Percentiles rank a stretch among this genome's conserved stretches.
Conservation (phyloP, 2,797 vertebrate species). For the Oreochromis grahami region DNA sequence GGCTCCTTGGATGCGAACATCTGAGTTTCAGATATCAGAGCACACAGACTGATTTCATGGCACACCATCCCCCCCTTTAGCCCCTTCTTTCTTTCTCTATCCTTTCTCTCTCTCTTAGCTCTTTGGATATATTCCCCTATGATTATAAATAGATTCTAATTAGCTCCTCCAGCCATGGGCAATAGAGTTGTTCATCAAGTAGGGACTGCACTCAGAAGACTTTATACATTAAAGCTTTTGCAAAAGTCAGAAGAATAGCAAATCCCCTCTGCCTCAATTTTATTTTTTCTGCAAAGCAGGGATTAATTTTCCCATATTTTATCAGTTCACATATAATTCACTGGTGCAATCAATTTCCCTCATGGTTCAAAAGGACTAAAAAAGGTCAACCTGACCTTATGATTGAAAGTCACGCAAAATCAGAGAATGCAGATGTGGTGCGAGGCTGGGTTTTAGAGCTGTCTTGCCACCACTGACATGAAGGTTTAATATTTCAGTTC, state of each 20-base stretch:
- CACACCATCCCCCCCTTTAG: not conserved
- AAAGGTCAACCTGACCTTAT: slow-evolving; percentile 16
- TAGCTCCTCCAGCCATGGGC: slow-evolving; percentile 70
- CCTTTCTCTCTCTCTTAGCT: slow-evolving; percentile 15
- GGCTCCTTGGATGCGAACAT: slow-evolving; percentile 1
- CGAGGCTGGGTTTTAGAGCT: not conserved
- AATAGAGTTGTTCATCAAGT: slow-evolving; percentile 68
- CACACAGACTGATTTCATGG: slow-evolving; percentile 19
- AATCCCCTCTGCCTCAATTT: slow-evolving; percentile 50
- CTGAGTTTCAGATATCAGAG: slow-evolving; percentile 37
- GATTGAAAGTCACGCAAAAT: slow-evolving; percentile 3
- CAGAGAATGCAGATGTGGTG: not conserved
- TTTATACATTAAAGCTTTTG: slow-evolving; percentile 50
- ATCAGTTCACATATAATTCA: slow-evolving; percentile 42
- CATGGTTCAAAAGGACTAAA: not conserved
- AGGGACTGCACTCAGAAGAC: slow-evolving; percentile 43
- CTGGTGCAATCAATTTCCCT: slow-evolving; percentile 14
- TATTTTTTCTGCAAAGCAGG: not conserved
- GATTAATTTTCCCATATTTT: slow-evolving; percentile 46
- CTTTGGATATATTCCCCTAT: slow-evolving; percentile 67
- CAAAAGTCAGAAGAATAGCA: slow-evolving; percentile 52
- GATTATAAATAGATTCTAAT: slow-evolving; percentile 80
- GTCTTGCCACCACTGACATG: not conserved
- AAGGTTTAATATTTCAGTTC: not conserved
- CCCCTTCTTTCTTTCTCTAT: slow-evolving; percentile 1